phyloP scores from a whole-genome alignment of 2,888 invertebrate genomes.

The Odontomyia ornata region DNA sequence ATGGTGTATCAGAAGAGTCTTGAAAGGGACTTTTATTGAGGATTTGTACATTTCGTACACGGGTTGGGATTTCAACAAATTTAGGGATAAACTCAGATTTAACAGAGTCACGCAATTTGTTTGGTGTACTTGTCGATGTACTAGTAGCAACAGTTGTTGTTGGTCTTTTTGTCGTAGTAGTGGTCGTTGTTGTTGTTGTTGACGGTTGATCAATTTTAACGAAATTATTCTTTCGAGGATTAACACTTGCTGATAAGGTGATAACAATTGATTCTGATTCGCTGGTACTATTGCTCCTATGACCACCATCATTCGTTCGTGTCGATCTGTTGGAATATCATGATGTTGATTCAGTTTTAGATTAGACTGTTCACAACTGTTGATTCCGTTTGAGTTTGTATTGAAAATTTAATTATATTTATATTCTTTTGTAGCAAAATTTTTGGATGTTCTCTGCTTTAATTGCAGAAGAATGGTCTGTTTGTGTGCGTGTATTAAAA shows the following conservation, averaged over 20 bases:
- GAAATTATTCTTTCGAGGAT: slow-evolving; percentile 48
- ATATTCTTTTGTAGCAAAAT: not conserved
- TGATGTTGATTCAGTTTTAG: slow-evolving; percentile 41
- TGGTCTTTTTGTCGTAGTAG: slow-evolving; percentile 17
- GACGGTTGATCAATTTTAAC: slow-evolving; percentile 55
- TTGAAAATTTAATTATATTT: not conserved
- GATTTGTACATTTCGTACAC: slow-evolving; percentile 46
- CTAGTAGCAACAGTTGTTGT: slow-evolving; percentile 43
- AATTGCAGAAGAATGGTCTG: not conserved
- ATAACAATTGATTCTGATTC: slow-evolving; percentile 54
- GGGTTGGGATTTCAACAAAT: slow-evolving; percentile 42
- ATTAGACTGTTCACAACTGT: slow-evolving; percentile 9
- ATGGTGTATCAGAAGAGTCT: slow-evolving; percentile 19
- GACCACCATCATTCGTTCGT: slow-evolving; percentile 52
- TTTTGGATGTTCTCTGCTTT: not conserved
- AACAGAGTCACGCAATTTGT: not conserved
- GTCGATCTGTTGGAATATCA: slow-evolving; percentile 53
- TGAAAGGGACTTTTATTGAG: slow-evolving; percentile 38
- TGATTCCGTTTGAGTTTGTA: not conserved
- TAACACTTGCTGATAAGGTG: slow-evolving; percentile 60
- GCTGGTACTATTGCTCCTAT: slow-evolving; percentile 57
- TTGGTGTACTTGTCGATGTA: not conserved
- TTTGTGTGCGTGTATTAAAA: slow-evolving; percentile 1
- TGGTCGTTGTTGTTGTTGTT: slow-evolving; percentile 52
- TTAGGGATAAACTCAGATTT: not conserved